Evolutionary conservation across 2,797 vertebrate species (phyloP).

Genomic region (Sphenodon punctatus): DNA sequence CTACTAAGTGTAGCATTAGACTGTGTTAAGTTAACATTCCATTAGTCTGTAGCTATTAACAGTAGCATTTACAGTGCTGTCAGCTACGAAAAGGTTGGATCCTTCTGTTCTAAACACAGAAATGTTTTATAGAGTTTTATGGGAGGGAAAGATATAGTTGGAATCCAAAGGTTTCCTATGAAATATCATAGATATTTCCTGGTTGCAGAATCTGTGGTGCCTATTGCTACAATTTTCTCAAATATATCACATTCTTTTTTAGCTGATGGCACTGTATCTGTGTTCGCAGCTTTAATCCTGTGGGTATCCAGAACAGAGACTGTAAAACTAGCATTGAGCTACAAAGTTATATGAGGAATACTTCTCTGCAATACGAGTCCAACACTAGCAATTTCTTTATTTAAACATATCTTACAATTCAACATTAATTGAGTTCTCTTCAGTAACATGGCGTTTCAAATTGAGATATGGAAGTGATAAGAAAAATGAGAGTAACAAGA

Average conservation of each 20-base stretch:
- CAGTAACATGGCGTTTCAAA: not conserved
- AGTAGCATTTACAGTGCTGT: constrained; percentile 65
- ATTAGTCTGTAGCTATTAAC: constrained; percentile 81
- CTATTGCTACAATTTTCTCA: constrained; percentile 21
- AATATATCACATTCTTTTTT: constrained; percentile 46
- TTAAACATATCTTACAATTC: constrained; percentile 1
- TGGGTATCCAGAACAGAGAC: constrained; percentile 67
- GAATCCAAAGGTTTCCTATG: not conserved
- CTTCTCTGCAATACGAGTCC: not conserved
- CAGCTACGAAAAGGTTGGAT: constrained; percentile 58
- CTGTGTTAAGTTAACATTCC: constrained; percentile 78
- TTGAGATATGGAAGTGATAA: not conserved
- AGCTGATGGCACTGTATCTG: constrained; percentile 50
- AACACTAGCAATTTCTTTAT: not conserved
- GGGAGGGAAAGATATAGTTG: no score
- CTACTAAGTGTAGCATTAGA: constrained; percentile 69
- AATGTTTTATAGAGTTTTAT: no score
- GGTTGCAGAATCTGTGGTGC: not conserved
- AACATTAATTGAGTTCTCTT: not conserved
- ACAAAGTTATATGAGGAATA: not conserved
- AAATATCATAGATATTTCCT: not conserved
- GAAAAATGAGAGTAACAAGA: not conserved
- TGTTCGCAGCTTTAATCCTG: constrained; percentile 55
- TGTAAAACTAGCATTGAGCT: constrained; percentile 12
- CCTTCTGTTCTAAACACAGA: not conserved